Base-by-base conservation (phyloP, 2,888 invertebrate species). In the Neuroscelio doddi region DNA sequence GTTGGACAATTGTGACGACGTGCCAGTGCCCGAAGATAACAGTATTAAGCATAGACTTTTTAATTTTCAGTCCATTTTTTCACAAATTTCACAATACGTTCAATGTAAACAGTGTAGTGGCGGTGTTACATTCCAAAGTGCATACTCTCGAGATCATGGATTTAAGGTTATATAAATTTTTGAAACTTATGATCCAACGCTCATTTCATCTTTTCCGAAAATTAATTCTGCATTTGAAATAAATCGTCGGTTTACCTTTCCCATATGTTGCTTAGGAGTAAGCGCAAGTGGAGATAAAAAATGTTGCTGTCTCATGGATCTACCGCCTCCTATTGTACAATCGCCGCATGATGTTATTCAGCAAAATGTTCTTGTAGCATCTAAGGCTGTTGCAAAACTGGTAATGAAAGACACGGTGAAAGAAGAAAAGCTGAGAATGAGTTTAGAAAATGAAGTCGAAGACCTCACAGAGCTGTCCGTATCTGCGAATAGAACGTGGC, bases 371-470 rank as follows among this genome's bases (percentile, higher is more conserved):
- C 38, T 17, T 17, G 16, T 17, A 38, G 17, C 38, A 16, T 8
- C 5, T 17, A 38, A 38, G 9, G 3, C 17, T 16, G 38, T 38
- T 5, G 38, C 38, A 9, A n/a, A 38, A n/a, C 17, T 5, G 9
- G 8, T 38, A 8, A 38, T 38, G 38, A 38, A 38, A n/a, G 17
- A 38, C 16, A 17, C 17, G 38, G 38, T 38, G n/a, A 38, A 38
- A 38, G 17, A 38, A 17, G 38, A 38, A n/a, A 16, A 38, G 17
- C 1, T 16, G 9, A 38, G 17, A n/a, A 16, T 17, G 9, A 38
- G 8, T 17, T 8, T 16, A 3, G 34, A 34, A 34, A 3, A 12
- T 3, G 34, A 8, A 34, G 8, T 1, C 1, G 34, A 34, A 12
- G 14, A 2, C 3, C 5, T 14, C 3, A 14, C 12, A 12, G 34